Evolutionary conservation across 1,140 invertebrate species (phyloP).

Genomic region (Megalopta genalis): DNA sequence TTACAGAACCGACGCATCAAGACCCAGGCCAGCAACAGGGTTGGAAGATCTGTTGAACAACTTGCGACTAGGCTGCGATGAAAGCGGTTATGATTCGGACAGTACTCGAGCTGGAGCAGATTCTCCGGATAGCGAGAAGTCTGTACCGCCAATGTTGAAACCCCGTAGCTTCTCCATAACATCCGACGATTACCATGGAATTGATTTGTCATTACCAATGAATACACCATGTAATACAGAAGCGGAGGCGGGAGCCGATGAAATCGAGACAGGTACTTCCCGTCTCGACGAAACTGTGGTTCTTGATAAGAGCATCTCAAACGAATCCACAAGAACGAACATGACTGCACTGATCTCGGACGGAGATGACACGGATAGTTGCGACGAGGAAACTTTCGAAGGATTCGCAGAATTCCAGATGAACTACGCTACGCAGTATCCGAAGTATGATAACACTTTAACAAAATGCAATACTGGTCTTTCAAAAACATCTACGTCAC

Average conservation of each 20-base stretch:
- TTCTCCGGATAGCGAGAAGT: slow-evolving; percentile 78
- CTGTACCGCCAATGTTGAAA: slow-evolving; percentile 62
- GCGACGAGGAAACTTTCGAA: slow-evolving; percentile 64
- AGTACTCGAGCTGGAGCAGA: slow-evolving; percentile 82
- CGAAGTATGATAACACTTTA: background rate
- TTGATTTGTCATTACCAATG: slow-evolving; percentile 62
- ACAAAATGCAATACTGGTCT: background rate
- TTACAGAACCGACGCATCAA: slow-evolving; percentile 25
- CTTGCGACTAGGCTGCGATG: slow-evolving; percentile 80
- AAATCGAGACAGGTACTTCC: background rate
- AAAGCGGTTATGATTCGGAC: slow-evolving; percentile 85
- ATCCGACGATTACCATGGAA: slow-evolving; percentile 69
- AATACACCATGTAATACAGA: background rate
- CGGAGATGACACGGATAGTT: slow-evolving; percentile 63
- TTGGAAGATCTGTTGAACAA: slow-evolving; percentile 78
- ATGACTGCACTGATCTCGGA: slow-evolving; percentile 59
- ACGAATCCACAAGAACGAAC: slow-evolving; percentile 48
- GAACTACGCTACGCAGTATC: background rate
- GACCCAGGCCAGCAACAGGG: slow-evolving; percentile 52
- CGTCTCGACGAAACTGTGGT: slow-evolving; percentile 4
- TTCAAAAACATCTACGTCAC: background rate
- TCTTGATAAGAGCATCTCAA: background rate
- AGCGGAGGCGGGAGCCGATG: background rate
- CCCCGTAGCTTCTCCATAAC: slow-evolving; percentile 71
- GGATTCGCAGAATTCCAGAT: slow-evolving; percentile 37